Conservation (phyloP, 2,797 vertebrate species). For the Geotrypetes seraphini region DNA sequence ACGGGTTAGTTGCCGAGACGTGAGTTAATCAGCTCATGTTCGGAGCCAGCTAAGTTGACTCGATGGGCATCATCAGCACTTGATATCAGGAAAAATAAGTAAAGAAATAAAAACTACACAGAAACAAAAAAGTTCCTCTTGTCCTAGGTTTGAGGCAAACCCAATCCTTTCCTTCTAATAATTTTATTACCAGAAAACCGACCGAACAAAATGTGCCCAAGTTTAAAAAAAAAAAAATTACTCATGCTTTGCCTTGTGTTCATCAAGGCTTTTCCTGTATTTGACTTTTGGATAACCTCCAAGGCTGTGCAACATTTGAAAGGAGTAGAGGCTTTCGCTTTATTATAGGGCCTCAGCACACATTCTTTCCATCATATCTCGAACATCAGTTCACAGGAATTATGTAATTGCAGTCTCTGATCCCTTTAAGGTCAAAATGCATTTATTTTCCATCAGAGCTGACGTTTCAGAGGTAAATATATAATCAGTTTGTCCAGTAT, state of each 20-base stretch:
- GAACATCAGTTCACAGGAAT: slow-evolving; percentile 88
- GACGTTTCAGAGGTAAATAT: slow-evolving; percentile 57
- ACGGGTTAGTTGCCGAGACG: too few relatives aligned
- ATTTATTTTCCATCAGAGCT: slow-evolving; percentile 75
- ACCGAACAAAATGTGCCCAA: slow-evolving; percentile 40
- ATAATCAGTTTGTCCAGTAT: slow-evolving; percentile 6
- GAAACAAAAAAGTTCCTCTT: slow-evolving; percentile 37
- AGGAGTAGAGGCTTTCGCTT: slow-evolving; percentile 66
- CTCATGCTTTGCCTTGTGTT: slow-evolving; percentile 53
- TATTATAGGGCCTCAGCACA: slow-evolving; percentile 47
- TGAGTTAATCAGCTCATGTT: too few relatives aligned
- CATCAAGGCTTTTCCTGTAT: slow-evolving; percentile 61
- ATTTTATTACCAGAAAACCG: slow-evolving; percentile 59
- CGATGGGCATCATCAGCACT: too few relatives aligned
- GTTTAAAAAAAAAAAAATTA: slow-evolving; percentile 50
- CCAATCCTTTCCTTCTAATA: slow-evolving; percentile 35
- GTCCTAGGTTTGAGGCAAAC: slow-evolving; percentile 43
- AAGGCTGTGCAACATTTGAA: slow-evolving; percentile 65
- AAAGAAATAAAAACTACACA: too few relatives aligned
- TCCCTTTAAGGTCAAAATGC: slow-evolving; percentile 64
- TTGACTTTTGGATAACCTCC: slow-evolving; percentile 72
- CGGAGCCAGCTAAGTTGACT: neutral
- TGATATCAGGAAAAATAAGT: slow-evolving; percentile 12
- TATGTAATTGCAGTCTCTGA: slow-evolving; percentile 92
- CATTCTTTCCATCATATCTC: slow-evolving; percentile 76